Base-by-base conservation (phyloP, 2,888 invertebrate species). In the Acrobasis suavella region DNA sequence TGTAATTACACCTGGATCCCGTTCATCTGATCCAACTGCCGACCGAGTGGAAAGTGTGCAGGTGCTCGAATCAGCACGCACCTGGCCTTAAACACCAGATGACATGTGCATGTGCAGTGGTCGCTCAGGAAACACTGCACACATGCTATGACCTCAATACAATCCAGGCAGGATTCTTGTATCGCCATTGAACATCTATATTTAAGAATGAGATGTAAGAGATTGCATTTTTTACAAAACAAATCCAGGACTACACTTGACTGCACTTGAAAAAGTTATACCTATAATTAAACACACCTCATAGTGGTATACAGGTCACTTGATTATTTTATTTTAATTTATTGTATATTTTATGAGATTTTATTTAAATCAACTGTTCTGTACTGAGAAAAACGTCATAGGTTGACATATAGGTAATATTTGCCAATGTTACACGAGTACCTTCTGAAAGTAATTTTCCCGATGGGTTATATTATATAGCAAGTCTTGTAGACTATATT, bases 11-110 rank as follows among this genome's bases (percentile, higher is more conserved):
- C 50, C 60, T 42, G 60, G 60, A 52, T 1, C 37, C 50, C 46
- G 62, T 55, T 50, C 60, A 63, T 60, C 62, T 59, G 55, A 51
- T 12, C 58, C 58, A 60, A 64, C 55, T 56, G 61, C 54, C 58
- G 63, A 52, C 54, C 62, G 60, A 64, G 60, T 67, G 61, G 69
- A 71, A 72, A 71, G 71, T 67, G 62, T 69, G 67, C 71, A 71
- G 71, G 65, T 70, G 70, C 64, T 62, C 50, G 59, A 32, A 52
- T 16, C 22, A 32, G 22, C 50, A 46, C 58, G 60, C 72, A 72
- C 67, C 72, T 72, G 72, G 68, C 69, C 61, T 54, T 52, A 65
- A 61, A 64, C 62, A 63, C 63, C 68, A 68, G 67, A 67, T 70
- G 67, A 69, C 68, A 65, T 66, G 67, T 62, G 64, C 62, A 61